These are phyloP conservation scores for Tridacna gigas DNA, from an alignment of 2,888 invertebrate genomes.

Conservation along the genomic window DNA sequence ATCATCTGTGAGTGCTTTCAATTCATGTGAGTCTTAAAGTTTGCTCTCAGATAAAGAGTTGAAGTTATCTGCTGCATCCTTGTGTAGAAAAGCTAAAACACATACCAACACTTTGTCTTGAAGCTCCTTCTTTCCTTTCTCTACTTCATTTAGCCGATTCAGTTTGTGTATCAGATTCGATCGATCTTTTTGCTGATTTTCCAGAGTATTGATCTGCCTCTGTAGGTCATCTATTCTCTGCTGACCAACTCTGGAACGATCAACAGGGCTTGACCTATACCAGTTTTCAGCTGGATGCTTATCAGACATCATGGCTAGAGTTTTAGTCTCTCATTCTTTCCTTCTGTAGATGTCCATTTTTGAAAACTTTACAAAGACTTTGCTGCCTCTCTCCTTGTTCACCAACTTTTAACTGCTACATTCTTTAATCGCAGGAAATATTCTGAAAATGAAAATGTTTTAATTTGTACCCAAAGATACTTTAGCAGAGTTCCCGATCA, in stretches of 20 bases:
- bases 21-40: too few relatives aligned
- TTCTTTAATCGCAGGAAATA: too few relatives aligned
- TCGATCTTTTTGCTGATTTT: constrained; percentile 69
- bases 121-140: constrained; percentile 62
- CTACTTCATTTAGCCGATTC: constrained; percentile 61
- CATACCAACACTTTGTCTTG: constrained; percentile 71
- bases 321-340: neutral
- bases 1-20: too few relatives aligned
- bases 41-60: too few relatives aligned
- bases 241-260: constrained; percentile 48
- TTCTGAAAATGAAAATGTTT: too few relatives aligned
- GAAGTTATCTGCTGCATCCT: too few relatives aligned
- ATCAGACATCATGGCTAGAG: constrained; percentile 47
- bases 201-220: constrained; percentile 67
- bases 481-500: too few relatives aligned
- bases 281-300: constrained; percentile 32
- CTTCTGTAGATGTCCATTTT: neutral
- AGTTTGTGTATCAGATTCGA: constrained; percentile 66
- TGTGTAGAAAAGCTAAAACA: neutral
- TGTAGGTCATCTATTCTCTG: constrained; percentile 60
- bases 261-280: constrained; percentile 35
- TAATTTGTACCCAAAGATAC: too few relatives aligned
- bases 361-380: neutral
- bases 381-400: too few relatives aligned
- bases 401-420: too few relatives aligned